Evolutionary conservation across 2,888 invertebrate species (phyloP).

Genomic region (Panzeria rudis): DNA sequence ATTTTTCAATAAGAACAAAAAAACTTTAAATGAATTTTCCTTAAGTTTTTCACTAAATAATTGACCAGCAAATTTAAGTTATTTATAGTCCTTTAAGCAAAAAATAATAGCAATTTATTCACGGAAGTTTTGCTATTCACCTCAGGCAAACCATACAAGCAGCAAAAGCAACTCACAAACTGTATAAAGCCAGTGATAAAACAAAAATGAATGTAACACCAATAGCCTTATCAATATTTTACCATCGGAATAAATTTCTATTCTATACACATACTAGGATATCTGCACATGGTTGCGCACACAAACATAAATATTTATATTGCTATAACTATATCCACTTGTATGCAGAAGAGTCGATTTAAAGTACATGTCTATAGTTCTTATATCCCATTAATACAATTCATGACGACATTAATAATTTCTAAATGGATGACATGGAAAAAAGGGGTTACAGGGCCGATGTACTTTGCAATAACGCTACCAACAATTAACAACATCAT

Average conservation of each 20-base stretch:
- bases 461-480: neutral
- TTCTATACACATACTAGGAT: neutral
- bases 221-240: constrained; percentile 45
- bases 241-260: constrained; percentile 16
- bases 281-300: neutral
- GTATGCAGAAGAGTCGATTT: neutral
- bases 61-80: neutral
- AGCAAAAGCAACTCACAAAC: neutral
- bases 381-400: constrained; percentile 43
- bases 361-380: neutral
- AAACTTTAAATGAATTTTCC: neutral
- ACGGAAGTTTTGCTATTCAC: neutral
- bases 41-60: neutral
- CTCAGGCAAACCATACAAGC: neutral
- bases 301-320: neutral
- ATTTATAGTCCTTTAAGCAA: no score
- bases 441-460: neutral
- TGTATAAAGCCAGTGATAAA: neutral
- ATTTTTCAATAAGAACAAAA: no score
- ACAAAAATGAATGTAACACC: constrained; percentile 16
- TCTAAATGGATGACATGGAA: neutral
- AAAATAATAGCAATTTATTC: constrained; percentile 24
- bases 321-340: neutral
- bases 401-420: constrained; percentile 32
- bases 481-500: constrained; percentile 30